Base-by-base conservation (phyloP, 92 coral and sea anemone genomes). In the Epizoanthus ramosus region DNA sequence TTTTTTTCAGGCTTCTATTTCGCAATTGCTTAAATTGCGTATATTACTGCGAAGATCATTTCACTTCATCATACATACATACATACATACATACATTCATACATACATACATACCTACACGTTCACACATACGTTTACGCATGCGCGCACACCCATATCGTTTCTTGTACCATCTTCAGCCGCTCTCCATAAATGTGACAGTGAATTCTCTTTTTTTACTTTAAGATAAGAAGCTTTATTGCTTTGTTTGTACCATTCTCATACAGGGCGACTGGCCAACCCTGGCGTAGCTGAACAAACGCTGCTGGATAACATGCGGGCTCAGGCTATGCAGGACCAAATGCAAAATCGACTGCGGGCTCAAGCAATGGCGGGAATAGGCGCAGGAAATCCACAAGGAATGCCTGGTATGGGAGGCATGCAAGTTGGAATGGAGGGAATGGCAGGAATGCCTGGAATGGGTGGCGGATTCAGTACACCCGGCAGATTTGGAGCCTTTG, bases 271-370 rank as follows among this genome's bases (percentile, higher is more conserved):
- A 35, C 83, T 76, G n/a, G 93, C 80, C 63, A 85, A 79, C 24
- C 93, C 93, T 45, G 97, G 91, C 24, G 74, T 86, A 64, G 80
- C 95, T 22, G 90, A 87, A 61, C 88, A 91, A 67, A 90, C 77
- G 15, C 83, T 84, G 72, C 53, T 93, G 71, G 86, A 89, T 66
- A 88, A 88, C 64, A 86, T 93, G 91, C 98, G 93, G 16, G 82
- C 74, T 24, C 90, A 91, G 67, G 97, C 97, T 23, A 70, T 91
- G 84, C 94, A 93, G 71, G 95, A 90, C 22, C 95, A 93, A 47
- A 75, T 89, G 87, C 89, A 89, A 67, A 79, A 85, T 61, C 86
- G 80, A 13, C 39, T 77, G 59, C 23, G 82, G 59, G 59, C 71
- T 60, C 82, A 77, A 61, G 82, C 82, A 77, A 66, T 80, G 85